These are phyloP conservation scores for Empis stercorea DNA, from an alignment of 2,888 invertebrate species.

Conservation along the genomic window DNA sequence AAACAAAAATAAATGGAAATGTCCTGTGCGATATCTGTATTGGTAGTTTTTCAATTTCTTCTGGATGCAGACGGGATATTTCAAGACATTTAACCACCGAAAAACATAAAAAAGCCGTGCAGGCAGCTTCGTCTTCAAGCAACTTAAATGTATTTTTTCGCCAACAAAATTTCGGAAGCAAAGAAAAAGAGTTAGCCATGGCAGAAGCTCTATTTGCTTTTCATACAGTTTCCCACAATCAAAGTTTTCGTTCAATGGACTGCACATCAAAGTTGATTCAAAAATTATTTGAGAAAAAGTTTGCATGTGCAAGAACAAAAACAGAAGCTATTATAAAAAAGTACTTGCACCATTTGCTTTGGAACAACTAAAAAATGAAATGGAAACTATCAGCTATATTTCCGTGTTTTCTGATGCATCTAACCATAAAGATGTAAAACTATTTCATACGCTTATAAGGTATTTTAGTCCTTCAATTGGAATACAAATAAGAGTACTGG, in stretches of 20 bases:
- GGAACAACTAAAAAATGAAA: constrained; percentile 9
- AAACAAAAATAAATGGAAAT: background rate
- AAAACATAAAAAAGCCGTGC: too few relatives aligned
- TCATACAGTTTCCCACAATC: background rate
- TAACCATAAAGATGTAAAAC: constrained; percentile 1
- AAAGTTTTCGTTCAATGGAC: background rate
- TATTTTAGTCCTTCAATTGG: background rate
- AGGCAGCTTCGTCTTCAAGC: background rate
- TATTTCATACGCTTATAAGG: constrained; percentile 1
- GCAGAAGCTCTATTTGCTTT: background rate
- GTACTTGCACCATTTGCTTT: constrained; percentile 2
- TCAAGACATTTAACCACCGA: background rate
- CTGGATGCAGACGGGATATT: background rate
- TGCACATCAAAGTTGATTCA: background rate
- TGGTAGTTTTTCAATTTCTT: background rate
- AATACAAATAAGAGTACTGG: background rate
- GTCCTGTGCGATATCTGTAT: background rate
- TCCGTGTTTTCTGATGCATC: constrained; percentile 1
- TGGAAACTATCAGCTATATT: constrained; percentile 9
- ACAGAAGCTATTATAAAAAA: background rate
- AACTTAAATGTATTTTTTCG: background rate
- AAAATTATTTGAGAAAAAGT: background rate
- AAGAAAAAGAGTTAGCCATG: background rate
- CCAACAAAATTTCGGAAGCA: background rate
- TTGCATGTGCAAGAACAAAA: background rate